Evolutionary conservation across 2,888 invertebrate genomes (phyloP).

Genomic region (Dynastes grantii): DNA sequence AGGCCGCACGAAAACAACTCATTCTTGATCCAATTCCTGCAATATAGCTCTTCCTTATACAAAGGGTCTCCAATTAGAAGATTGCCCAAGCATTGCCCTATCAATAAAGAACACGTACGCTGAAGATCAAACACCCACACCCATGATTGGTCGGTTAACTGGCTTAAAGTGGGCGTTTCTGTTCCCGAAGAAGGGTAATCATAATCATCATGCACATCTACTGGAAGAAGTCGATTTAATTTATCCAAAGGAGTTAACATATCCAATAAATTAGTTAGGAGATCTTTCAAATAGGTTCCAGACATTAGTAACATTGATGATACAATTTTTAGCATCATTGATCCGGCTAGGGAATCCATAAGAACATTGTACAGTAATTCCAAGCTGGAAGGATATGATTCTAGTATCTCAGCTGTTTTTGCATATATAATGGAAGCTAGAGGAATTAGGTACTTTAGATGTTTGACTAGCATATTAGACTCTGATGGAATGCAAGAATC

Average conservation of each 20-base stretch:
- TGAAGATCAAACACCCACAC: slow-evolving; percentile 77
- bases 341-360: slow-evolving; percentile 74
- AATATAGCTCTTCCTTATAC: slow-evolving; percentile 69
- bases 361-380: slow-evolving; percentile 71
- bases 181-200: slow-evolving; percentile 64
- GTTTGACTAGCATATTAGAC: slow-evolving; percentile 61
- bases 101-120: slow-evolving; percentile 74
- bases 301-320: slow-evolving; percentile 74
- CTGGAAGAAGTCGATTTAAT: slow-evolving; percentile 68
- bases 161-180: slow-evolving; percentile 71
- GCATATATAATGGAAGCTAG: slow-evolving; percentile 65
- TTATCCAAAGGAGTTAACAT: slow-evolving; percentile 68
- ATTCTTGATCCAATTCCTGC: slow-evolving; percentile 71
- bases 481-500: slow-evolving; percentile 52
- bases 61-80: slow-evolving; percentile 72
- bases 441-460: slow-evolving; percentile 65
- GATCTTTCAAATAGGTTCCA: slow-evolving; percentile 66
- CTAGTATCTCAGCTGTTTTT: slow-evolving; percentile 66
- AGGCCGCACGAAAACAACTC: slow-evolving; percentile 68
- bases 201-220: slow-evolving; percentile 65
- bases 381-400: slow-evolving; percentile 65
- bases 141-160: slow-evolving; percentile 70
- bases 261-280: slow-evolving; percentile 67
- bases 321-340: slow-evolving; percentile 74
- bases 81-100: slow-evolving; percentile 75